Conservation (phyloP, 2,888 invertebrate genomes). For the Eugnorisma glareosa region DNA sequence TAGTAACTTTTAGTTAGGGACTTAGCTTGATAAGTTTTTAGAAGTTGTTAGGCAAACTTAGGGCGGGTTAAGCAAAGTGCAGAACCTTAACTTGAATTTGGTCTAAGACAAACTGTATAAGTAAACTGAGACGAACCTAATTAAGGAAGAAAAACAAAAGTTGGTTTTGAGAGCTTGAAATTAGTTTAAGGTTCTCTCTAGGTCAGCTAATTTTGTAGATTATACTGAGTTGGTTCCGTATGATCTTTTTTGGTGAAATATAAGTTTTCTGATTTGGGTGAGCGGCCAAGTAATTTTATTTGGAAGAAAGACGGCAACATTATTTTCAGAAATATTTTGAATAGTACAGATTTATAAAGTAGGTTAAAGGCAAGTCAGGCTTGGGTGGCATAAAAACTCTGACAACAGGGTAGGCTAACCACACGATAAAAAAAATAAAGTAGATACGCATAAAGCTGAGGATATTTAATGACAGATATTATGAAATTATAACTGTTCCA, state of each 20-base stretch:
- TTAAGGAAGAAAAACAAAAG: slow-evolving; percentile 56
- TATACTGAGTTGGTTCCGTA: not conserved
- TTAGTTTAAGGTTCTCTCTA: slow-evolving; percentile 23
- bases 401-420: too few relatives aligned
- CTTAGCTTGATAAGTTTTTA: slow-evolving; percentile 50
- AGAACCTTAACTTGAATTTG: slow-evolving; percentile 43
- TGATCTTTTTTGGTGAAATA: not conserved
- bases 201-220: slow-evolving; percentile 17
- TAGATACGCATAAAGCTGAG: not conserved
- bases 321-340: not conserved
- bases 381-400: too few relatives aligned
- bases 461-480: not conserved
- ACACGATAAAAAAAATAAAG: too few relatives aligned
- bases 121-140: slow-evolving; percentile 46
- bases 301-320: not conserved
- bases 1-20: slow-evolving; percentile 27
- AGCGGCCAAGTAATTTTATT: not conserved
- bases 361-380: too few relatives aligned
- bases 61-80: slow-evolving; percentile 49
- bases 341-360: not conserved
- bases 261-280: not conserved
- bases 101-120: slow-evolving; percentile 45
- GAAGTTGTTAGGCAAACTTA: slow-evolving; percentile 48
- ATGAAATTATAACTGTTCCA: not conserved
- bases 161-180: slow-evolving; percentile 31